A percentile compares a stretch with the other conserved stretches of the same genome.
phyloP scores from a whole-genome alignment of 64 coral and sea anemone species.

The Stichodactyla mertensii region DNA sequence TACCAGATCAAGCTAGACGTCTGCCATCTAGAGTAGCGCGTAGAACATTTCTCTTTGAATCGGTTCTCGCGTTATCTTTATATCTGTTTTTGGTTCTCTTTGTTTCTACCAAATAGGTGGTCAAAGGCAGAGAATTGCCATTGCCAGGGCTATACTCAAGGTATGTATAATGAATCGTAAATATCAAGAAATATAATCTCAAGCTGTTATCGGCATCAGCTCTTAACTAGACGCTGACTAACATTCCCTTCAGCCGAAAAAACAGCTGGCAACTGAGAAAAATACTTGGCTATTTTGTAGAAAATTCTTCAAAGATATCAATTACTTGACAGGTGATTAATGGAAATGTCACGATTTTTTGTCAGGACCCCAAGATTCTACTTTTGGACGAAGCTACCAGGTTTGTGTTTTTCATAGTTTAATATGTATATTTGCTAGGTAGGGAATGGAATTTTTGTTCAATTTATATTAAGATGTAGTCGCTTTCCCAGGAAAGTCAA shows the following conservation, averaged over 20 bases:
- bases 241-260: too few species aligned
- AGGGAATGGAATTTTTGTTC: too few species aligned
- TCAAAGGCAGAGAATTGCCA: slow-evolving; percentile 87
- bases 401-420: slow-evolving; percentile 19
- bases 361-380: slow-evolving; percentile 78
- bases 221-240: too few species aligned
- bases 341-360: neutral
- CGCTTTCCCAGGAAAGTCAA: too few species aligned
- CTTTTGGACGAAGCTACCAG: slow-evolving; percentile 92
- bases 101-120: slow-evolving; percentile 42
- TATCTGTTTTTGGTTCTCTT: neutral
- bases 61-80: too few species aligned
- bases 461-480: too few species aligned
- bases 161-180: slow-evolving; percentile 13
- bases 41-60: neutral
- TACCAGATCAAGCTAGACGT: too few species aligned
- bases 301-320: neutral
- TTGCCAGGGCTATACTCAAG: slow-evolving; percentile 85
- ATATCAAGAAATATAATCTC: neutral
- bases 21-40: too few species aligned
- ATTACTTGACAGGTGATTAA: neutral
- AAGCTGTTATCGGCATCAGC: too few species aligned
- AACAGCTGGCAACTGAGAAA: too few species aligned
- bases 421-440: neutral
- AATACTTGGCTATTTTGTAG: too few species aligned